These are phyloP conservation scores for Trypoxylon attenuatum DNA, from an alignment of 2,888 invertebrate genomes.

Conservation along the genomic window DNA sequence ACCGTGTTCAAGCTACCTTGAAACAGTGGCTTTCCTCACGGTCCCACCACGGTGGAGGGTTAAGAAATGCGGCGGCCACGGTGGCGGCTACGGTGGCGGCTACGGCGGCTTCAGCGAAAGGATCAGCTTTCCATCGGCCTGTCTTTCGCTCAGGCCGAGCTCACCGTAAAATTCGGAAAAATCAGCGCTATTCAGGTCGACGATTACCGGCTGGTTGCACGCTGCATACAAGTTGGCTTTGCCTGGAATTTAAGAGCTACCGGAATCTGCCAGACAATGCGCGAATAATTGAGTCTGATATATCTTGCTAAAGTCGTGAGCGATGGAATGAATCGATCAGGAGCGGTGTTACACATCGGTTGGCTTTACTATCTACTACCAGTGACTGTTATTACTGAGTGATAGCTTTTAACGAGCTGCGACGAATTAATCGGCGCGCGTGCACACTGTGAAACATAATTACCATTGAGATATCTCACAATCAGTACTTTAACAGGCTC, in stretches of 20 bases:
- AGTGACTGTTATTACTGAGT: conserved; percentile 31
- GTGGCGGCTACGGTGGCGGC: too few species aligned
- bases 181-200: conserved; percentile 25
- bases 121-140: too few species aligned
- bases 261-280: conserved; percentile 3
- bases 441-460: too few species aligned
- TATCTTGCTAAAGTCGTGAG: conserved; percentile 19
- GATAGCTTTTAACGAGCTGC: background rate
- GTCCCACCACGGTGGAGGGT: too few species aligned
- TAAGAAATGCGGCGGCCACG: too few species aligned
- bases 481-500: too few species aligned
- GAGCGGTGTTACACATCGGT: conserved; percentile 27
- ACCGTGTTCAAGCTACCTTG: too few species aligned
- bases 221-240: background rate
- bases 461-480: too few species aligned
- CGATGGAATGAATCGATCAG: conserved; percentile 18
- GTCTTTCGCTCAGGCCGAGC: too few species aligned
- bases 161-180: conserved; percentile 26
- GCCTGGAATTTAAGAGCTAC: background rate
- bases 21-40: too few species aligned
- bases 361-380: conserved; percentile 25
- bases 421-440: background rate
- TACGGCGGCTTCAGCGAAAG: too few species aligned
- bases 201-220: conserved; percentile 13
- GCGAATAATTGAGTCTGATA: conserved; percentile 7